These are phyloP conservation scores for Lanius collurio DNA, from an alignment of 2,113 vertebrate species.

Conservation along the genomic window DNA sequence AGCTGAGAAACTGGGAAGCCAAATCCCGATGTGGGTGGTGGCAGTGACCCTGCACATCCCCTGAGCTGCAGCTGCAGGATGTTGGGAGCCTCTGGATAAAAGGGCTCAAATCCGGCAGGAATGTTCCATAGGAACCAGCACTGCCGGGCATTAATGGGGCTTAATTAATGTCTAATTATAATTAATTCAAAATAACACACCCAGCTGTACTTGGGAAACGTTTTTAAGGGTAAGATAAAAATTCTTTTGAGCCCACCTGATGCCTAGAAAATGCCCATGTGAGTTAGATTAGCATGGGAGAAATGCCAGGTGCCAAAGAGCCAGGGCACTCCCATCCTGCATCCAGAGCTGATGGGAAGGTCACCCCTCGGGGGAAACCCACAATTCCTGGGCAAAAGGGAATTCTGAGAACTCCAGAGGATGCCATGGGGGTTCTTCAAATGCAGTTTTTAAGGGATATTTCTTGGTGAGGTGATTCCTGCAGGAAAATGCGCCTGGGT, in stretches of 20 bases:
- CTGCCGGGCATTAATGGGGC: rapidly evolving
- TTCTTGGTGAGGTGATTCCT: neutral
- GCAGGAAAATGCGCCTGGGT: neutral
- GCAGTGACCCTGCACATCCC: neutral
- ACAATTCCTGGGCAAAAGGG: neutral
- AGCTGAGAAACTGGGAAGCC: neutral
- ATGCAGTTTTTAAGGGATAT: neutral
- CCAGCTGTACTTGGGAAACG: neutral
- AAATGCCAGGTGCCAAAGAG: neutral
- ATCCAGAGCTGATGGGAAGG: too few relatives aligned
- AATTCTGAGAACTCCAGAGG: neutral
- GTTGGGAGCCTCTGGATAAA: neutral
- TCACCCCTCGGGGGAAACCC: too few relatives aligned
- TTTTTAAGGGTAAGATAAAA: neutral
- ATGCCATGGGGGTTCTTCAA: neutral
- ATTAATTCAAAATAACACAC: neutral
- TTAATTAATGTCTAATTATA: neutral
- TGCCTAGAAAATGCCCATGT: neutral
- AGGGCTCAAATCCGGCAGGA: neutral
- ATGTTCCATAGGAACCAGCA: rapidly evolving
- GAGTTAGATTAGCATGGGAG: too few relatives aligned
- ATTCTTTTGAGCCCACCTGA: neutral
- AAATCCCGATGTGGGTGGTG: rapidly evolving
- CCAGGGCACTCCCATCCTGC: neutral
- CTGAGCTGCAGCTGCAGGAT: neutral